Conservation (phyloP, 2,113 vertebrate species). For the Aegithalos caudatus region DNA sequence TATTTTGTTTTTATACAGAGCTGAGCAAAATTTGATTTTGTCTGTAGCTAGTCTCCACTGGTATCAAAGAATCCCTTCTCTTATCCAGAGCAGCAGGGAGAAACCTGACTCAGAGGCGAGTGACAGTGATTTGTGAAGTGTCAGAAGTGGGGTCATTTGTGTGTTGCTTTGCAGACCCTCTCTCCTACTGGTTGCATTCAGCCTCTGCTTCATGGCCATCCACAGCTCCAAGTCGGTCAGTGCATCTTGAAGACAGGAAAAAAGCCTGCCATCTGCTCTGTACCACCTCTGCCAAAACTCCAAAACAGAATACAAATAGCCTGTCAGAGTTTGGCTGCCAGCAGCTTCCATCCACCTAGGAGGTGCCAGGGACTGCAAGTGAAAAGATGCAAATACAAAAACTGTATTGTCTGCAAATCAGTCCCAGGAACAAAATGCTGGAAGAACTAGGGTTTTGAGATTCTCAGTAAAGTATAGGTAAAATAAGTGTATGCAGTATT, state of each 20-base stretch:
- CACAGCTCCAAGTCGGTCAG: not conserved
- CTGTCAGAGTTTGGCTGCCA: not conserved
- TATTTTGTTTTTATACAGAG: not conserved
- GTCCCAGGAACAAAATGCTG: not conserved
- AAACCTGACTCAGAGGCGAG: not conserved
- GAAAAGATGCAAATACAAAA: not conserved
- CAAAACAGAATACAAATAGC: not conserved
- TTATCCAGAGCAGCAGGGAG: not conserved
- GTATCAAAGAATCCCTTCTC: not conserved
- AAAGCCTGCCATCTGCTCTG: not conserved
- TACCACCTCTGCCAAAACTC: not conserved
- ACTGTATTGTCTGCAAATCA: not conserved
- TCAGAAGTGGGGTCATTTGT: not conserved
- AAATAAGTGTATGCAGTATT: not conserved
- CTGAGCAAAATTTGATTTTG: not conserved
- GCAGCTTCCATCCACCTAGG: not conserved
- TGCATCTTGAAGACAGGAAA: not conserved
- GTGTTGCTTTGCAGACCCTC: not conserved
- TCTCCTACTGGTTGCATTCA: not conserved
- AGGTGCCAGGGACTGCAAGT: not conserved
- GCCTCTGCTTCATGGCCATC: not conserved
- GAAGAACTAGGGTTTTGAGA: not conserved
- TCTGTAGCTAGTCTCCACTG: not conserved
- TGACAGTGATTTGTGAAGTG: not conserved
- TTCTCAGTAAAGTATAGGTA: not conserved